Base-by-base conservation (phyloP, 2,797 vertebrate genomes). In the Rhinoraja longicauda region DNA sequence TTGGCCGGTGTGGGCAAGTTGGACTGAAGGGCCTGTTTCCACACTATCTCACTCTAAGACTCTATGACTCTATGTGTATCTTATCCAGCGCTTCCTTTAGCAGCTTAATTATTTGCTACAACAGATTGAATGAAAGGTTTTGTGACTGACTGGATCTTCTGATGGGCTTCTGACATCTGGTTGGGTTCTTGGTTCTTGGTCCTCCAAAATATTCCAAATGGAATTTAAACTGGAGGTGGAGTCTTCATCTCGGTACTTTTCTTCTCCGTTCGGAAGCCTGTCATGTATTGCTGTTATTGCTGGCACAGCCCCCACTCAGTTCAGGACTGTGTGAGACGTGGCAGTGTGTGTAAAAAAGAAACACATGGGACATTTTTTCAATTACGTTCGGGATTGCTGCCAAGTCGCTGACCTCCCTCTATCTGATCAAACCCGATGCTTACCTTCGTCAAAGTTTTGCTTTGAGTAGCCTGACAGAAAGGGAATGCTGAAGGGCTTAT, bases 261-360 rank as follows among this genome's bases (percentile, higher is more conserved):
- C 32, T 36, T 21, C n/a, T 67, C n/a, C 32, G 59, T 13, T 67
- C 64, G 36, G 62, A 67, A 88, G 19, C n/a, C n/a, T 64, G 84
- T 67, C n/a, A n/a, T n/a, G n/a, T n/a, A n/a, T n/a, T n/a, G 59
- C 24, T n/a, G 84, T 7, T 64, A 19, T 62, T 88, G 59, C 67
- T 19, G 57, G 29, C 82, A 19, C 29, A 86, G 5, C 57, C 32
- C 32, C 57, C 8, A 57, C 13, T n/a, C 57, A 1, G 26, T 29
- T 19, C 17, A 67, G 84, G 88, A 88, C n/a, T 88, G 59, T 88
- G 15, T 67, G 17, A 88, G 84, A 67, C 84, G 84, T 88, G 84
- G 84, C 84, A 67, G 59, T 32, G n/a, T 59, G 82, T 64, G 84
- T 67, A 36, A 21, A 88, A 88, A 88, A 64, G 21, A 88, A 88